A percentile compares a stretch with the other conserved stretches of the same genome.
phyloP scores from a whole-genome alignment of 1,140 invertebrate species.

The Drosophila subpulchrella region DNA sequence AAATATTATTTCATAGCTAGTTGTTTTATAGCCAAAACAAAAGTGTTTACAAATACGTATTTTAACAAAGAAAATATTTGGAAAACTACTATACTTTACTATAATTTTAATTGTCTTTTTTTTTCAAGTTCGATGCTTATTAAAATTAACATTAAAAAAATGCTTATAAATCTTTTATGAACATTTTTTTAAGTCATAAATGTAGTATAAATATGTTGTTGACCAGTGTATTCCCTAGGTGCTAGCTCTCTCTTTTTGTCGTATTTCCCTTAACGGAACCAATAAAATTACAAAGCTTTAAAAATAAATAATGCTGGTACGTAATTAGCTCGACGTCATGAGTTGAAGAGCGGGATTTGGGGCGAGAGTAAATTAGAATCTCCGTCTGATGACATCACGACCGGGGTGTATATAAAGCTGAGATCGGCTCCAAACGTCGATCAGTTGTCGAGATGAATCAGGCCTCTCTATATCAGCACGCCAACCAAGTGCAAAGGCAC shows the following conservation, averaged over 20 bases:
- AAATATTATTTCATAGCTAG: too few relatives aligned
- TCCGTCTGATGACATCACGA: slow-evolving; percentile 23
- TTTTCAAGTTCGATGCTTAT: too few relatives aligned
- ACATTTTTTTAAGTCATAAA: background rate
- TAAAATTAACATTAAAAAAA: too few relatives aligned
- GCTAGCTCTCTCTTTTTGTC: slow-evolving; percentile 2
- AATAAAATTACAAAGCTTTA: slow-evolving; percentile 58
- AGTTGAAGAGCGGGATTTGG: slow-evolving; percentile 3
- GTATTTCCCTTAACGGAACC: slow-evolving; percentile 16
- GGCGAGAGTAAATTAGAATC: slow-evolving; percentile 17
- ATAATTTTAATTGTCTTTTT: too few relatives aligned
- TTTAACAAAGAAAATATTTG: too few relatives aligned
- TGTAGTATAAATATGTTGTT: background rate
- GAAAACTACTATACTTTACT: too few relatives aligned
- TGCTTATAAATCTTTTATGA: too few relatives aligned
- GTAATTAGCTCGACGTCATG: slow-evolving; percentile 37
- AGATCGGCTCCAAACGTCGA: slow-evolving; percentile 12
- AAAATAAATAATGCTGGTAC: slow-evolving; percentile 57
- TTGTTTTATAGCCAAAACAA: too few relatives aligned
- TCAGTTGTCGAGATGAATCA: slow-evolving; percentile 72
- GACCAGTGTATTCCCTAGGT: slow-evolving; percentile 29
- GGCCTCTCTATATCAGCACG: slow-evolving; percentile 80
- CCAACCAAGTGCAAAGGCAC: slow-evolving; percentile 88
- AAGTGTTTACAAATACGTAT: too few relatives aligned
- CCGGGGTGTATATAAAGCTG: slow-evolving; percentile 62